Evolutionary conservation across 1,140 invertebrate species (phyloP), one percentile per base, ranked within the genome.

Genomic region (Philopotamus ludificatus): DNA sequence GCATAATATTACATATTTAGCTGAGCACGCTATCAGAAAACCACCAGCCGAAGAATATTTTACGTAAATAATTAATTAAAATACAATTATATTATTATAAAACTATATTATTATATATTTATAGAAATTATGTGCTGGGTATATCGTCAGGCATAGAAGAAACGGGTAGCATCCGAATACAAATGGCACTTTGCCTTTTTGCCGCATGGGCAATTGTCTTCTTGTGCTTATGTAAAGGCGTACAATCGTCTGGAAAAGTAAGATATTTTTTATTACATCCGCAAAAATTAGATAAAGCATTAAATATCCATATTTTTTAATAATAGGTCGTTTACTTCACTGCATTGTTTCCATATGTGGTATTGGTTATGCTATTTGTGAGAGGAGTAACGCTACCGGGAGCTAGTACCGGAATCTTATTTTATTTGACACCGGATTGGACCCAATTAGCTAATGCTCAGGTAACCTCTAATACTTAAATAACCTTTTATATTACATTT

Each of bases 351-450:
- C 92, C 92, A 0, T 94, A 94, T 74, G 84, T 93, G 16, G 91
- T 94, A 59, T 75, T 94, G 69, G 86, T 91, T 22, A 87, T 90
- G 42, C 77, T 95, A 26, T 87, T 94, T 66, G 83, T 92, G 25
- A 85, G 91, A 1, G 91, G 91, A 1, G 86, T 92, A 1, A 89
- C 91, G 1, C 79, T 94, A 15, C 88, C 89, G 0, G 92, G 92
- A 9, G 89, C 91, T 28, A 80, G 82, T 0, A 85, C 87, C 50
- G 93, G 92, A 1, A 90, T 94, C 62, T 72, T 88, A 1, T 93
- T 92, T 75, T 96, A 95, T 75, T 77, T 95, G 7, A 90, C 87
- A n/a, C 93, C 93, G 18, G 86, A 94, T 71, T 95, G 89, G 84
- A 80, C 84, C 42, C 85, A 86, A 70, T 79, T 93, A 44, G 81